Percentiles rank a stretch among this genome's conserved stretches.
Conservation (phyloP, 1,140 invertebrate genomes). For the Aphelenchoides fujianensis region DNA sequence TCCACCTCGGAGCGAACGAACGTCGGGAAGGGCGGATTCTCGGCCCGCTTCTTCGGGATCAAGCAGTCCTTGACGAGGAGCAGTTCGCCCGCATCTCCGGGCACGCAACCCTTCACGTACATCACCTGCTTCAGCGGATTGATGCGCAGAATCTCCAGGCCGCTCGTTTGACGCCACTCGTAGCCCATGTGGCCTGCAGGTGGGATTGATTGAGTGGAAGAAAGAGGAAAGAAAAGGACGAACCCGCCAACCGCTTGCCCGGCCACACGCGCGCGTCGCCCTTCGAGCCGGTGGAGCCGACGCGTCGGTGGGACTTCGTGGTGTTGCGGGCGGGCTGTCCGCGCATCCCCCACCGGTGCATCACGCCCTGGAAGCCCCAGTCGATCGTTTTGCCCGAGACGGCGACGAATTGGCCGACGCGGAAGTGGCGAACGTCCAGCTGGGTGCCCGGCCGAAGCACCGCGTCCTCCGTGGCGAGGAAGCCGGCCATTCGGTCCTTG, state of each 20-base stretch:
- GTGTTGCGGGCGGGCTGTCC: slow-evolving; percentile 87
- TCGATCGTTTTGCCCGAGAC: slow-evolving; percentile 85
- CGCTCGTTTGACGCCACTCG: slow-evolving; percentile 71
- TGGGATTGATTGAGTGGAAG: too few species aligned
- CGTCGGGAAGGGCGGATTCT: slow-evolving; percentile 55
- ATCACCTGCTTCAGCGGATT: slow-evolving; percentile 58
- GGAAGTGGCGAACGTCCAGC: slow-evolving; percentile 82
- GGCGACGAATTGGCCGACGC: slow-evolving; percentile 85
- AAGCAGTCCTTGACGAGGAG: slow-evolving; percentile 51
- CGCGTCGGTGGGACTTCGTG: slow-evolving; percentile 88
- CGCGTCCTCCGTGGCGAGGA: slow-evolving; percentile 80
- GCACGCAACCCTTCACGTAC: slow-evolving; percentile 55
- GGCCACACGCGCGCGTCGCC: slow-evolving; percentile 81
- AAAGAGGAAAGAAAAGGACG: not conserved
- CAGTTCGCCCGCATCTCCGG: slow-evolving; percentile 52
- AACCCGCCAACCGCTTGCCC: slow-evolving; percentile 82
- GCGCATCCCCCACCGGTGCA: slow-evolving; percentile 90
- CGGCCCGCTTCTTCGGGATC: slow-evolving; percentile 35
- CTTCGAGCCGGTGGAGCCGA: slow-evolving; percentile 77
- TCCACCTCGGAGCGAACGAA: slow-evolving; percentile 38
- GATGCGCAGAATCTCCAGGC: slow-evolving; percentile 66
- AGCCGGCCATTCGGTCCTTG: slow-evolving; percentile 78
- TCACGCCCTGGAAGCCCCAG: slow-evolving; percentile 95
- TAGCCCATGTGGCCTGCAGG: slow-evolving; percentile 92
- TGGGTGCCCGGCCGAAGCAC: slow-evolving; percentile 80